Evolutionary conservation across 2,113 vertebrate species (phyloP).

Genomic region (Parus major): DNA sequence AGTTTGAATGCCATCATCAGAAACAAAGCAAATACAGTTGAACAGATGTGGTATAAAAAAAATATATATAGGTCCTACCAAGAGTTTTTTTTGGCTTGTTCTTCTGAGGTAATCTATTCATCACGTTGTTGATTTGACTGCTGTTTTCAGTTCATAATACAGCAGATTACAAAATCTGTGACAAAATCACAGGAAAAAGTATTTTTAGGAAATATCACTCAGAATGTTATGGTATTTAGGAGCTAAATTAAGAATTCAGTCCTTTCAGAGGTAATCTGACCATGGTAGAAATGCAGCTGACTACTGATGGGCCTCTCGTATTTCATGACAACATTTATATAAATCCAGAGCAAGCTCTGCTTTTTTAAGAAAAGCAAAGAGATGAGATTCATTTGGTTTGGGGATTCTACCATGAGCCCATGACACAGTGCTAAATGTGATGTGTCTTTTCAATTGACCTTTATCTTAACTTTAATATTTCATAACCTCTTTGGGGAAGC

Average conservation of each 20-base stretch:
- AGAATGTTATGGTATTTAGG: background rate
- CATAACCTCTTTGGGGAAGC: background rate
- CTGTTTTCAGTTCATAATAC: background rate
- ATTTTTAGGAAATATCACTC: background rate
- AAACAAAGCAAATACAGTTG: background rate
- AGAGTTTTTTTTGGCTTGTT: background rate
- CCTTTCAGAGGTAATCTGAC: background rate
- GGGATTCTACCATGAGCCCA: background rate
- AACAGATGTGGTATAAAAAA: background rate
- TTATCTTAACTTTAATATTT: constrained; percentile 22
- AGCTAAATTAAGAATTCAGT: background rate
- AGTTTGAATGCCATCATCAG: background rate
- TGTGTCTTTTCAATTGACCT: constrained; percentile 21
- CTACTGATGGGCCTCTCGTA: background rate
- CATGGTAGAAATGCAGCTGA: background rate
- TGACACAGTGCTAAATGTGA: background rate
- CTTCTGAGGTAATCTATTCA: background rate
- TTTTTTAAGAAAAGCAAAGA: background rate
- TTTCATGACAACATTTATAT: background rate
- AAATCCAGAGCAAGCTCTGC: background rate
- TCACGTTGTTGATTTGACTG: background rate
- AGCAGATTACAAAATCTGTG: background rate
- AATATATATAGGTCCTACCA: background rate
- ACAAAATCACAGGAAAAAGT: background rate
- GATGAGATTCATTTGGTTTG: background rate